Percentiles rank a stretch among this genome's conserved stretches.
Evolutionary conservation across 2,797 vertebrate genomes (phyloP).

Genomic region (Coluber constrictor): DNA sequence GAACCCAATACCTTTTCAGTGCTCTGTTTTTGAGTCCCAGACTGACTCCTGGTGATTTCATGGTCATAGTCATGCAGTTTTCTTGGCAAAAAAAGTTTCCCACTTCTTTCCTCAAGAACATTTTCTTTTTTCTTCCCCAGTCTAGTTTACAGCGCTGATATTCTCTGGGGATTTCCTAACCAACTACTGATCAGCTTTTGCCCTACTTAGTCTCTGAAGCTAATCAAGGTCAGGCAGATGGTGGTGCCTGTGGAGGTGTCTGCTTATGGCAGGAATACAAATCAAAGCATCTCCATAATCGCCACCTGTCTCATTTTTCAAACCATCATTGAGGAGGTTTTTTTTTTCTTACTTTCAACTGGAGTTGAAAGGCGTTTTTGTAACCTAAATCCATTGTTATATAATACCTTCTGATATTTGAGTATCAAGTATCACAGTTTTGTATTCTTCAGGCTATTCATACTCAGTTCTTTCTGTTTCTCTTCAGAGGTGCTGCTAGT

Average conservation of each 20-base stretch:
- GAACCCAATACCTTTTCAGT: not conserved
- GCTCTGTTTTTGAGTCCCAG: not conserved
- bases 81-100: not conserved
- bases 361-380: not conserved
- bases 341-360: not conserved
- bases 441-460: not conserved
- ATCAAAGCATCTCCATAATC: not conserved
- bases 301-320: not conserved
- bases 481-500: not conserved
- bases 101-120: not conserved
- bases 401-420: not conserved
- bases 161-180: not conserved
- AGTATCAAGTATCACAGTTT: not conserved
- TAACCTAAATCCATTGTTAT: not conserved
- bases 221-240: not conserved
- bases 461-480: not conserved
- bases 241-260: not conserved
- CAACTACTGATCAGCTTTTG: not conserved
- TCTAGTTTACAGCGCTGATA: not conserved
- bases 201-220: not conserved
- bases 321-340: not conserved
- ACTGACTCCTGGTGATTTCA: not conserved
- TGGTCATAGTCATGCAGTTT: not conserved
- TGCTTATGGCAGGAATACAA: not conserved
- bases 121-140: not conserved